Percentiles rank a stretch among this genome's conserved stretches.
Conservation (phyloP, 2,797 vertebrate genomes). For the Gymnocypris eckloni region DNA sequence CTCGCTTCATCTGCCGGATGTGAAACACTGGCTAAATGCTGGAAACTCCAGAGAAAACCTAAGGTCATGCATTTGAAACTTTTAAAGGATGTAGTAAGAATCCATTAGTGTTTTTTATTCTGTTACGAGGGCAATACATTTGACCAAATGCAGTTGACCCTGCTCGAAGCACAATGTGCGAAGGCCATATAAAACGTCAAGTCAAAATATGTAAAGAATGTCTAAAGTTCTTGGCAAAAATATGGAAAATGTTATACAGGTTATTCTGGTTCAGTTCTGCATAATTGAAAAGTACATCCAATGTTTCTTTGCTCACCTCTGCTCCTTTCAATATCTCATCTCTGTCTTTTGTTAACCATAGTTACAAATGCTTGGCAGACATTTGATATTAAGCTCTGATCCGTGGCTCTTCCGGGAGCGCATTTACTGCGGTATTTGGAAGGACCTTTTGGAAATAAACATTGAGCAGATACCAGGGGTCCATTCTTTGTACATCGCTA, state of each 20-base stretch:
- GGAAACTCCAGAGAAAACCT: constrained; percentile 7
- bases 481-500: not conserved
- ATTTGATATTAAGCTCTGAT: constrained; percentile 12
- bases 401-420: constrained; percentile 3
- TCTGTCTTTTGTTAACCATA: constrained; percentile 25
- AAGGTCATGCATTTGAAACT: not conserved
- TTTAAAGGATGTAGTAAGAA: not conserved
- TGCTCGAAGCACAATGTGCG: not conserved
- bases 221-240: not conserved
- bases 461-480: not conserved
- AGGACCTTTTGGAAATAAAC: not conserved
- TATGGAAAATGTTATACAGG: not conserved
- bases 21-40: constrained; percentile 17
- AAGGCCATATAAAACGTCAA: constrained; percentile 1
- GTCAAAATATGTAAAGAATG: not conserved
- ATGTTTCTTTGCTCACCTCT: constrained; percentile 9
- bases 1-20: constrained; percentile 4
- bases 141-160: not conserved
- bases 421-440: not conserved
- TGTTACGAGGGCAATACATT: not conserved
- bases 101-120: not conserved
- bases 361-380: constrained; percentile 31
- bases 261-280: constrained; percentile 23
- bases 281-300: not conserved
- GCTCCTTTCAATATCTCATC: not conserved